Base-by-base conservation (phyloP, 2,888 invertebrate species). In the Melieria picta region DNA sequence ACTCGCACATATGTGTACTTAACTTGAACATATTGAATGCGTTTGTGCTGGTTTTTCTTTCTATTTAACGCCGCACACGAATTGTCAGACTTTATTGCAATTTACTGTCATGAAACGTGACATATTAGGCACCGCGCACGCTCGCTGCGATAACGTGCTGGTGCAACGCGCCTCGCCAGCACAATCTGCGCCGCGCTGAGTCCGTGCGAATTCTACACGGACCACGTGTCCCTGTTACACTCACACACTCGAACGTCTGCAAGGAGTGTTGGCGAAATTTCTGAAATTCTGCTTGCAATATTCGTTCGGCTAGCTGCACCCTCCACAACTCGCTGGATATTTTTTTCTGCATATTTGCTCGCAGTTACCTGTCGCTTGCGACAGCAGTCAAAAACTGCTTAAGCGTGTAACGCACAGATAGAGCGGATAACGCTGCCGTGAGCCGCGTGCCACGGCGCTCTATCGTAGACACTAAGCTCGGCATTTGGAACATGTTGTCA, bases 31-130 rank as follows among this genome's bases (percentile, higher is more conserved):
- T 30, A 30, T 30, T 30, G 30, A 30, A 30, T 1, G 30, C 30
- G 30, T 3, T 30, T 30, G 3, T 65, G 63, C 62, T 71, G 1
- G 45, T 52, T 9, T 66, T 69, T 71, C 68, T 78, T 76, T 78
- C 77, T 76, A 80, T 79, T 79, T 78, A 78, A 79, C 76, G 74
- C 76, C 73, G 76, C 79, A 79, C 78, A 77, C 77, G 79, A 80
- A 80, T 77, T 80, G 79, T 78, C 77, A 77, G 76, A 77, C 80
- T 78, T 82, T 80, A 82, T 82, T 82, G 81, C 82, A 82, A 82
- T 82, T 82, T 82, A 82, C 82, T 79, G 78, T 80, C 79, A 76
- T 75, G 77, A 75, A 78, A 82, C 82, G 82, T 82, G 82, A 82
- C 81, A 81, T 80, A 82, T 81, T 82, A 82, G 80, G 74, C 76